These are phyloP conservation scores for Drosophila insularis DNA, from an alignment of 1,140 invertebrate species.

Conservation along the genomic window DNA sequence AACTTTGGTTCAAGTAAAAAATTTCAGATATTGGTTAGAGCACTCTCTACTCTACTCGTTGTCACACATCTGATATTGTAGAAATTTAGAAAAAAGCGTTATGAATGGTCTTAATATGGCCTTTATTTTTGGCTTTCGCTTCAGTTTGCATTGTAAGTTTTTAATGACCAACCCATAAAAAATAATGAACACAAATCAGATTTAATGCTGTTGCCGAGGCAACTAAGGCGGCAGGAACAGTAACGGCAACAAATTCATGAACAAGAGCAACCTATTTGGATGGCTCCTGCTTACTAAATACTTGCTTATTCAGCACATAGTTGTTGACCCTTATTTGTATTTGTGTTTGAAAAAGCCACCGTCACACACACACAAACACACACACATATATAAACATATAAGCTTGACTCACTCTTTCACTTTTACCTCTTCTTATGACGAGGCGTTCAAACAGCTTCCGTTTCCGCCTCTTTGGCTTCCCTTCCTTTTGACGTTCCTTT, in stretches of 20 bases:
- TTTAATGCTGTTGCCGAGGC: constrained; percentile 35
- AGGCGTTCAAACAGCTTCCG: constrained; percentile 69
- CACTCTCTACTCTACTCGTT: too few species aligned
- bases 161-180: constrained; percentile 50
- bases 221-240: background rate
- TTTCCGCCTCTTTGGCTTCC: constrained; percentile 48
- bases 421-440: background rate
- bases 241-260: background rate
- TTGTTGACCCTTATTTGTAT: constrained; percentile 52
- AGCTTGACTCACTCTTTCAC: constrained; percentile 6
- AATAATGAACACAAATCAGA: constrained; percentile 49
- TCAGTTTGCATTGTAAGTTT: constrained; percentile 39
- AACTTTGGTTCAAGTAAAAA: too few species aligned
- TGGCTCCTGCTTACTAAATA: constrained; percentile 10
- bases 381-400: constrained; percentile 2
- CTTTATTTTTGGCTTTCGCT: constrained; percentile 22
- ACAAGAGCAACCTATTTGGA: constrained; percentile 22
- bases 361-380: constrained; percentile 11
- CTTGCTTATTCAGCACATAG: constrained; percentile 19
- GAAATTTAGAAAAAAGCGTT: too few species aligned
- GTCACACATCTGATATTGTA: too few species aligned
- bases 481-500: constrained; percentile 6
- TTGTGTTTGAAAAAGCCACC: constrained; percentile 21
- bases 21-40: too few species aligned
- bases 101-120: background rate